Percentiles rank a stretch among this genome's conserved stretches.
Evolutionary conservation across 2,797 vertebrate genomes (phyloP).

Genomic region (Hippocampus kuda): DNA sequence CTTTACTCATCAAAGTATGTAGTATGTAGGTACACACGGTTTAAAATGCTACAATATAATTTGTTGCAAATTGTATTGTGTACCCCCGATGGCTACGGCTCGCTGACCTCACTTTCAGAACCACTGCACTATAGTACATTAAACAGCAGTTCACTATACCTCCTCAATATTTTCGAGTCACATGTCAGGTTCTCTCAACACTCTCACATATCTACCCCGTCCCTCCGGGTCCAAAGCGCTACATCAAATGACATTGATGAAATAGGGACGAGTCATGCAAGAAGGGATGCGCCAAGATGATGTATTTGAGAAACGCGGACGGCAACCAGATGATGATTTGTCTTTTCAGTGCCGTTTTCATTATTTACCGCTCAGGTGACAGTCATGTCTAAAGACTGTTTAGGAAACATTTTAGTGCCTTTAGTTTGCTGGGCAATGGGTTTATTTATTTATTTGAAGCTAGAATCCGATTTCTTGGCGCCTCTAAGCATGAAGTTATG

Average conservation of each 20-base stretch:
- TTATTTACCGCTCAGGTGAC: background rate
- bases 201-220: constrained; percentile 1
- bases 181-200: background rate
- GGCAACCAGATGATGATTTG: constrained; percentile 4
- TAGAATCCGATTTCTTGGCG: background rate
- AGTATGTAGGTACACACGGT: background rate
- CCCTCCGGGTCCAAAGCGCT: background rate
- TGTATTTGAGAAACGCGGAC: background rate
- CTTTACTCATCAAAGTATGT: too few relatives aligned
- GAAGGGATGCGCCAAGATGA: background rate
- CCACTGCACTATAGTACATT: background rate
- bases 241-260: constrained; percentile 3
- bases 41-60: background rate
- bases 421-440: background rate
- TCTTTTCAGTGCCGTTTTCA: background rate
- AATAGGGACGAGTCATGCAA: constrained; percentile 1
- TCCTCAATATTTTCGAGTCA: background rate
- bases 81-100: background rate
- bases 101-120: background rate
- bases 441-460: background rate
- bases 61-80: background rate
- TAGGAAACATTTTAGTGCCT: background rate
- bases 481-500: background rate
- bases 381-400: background rate
- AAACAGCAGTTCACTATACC: background rate